phyloP scores from a whole-genome alignment of 2,888 invertebrate species.

The Dioctria linearis region DNA sequence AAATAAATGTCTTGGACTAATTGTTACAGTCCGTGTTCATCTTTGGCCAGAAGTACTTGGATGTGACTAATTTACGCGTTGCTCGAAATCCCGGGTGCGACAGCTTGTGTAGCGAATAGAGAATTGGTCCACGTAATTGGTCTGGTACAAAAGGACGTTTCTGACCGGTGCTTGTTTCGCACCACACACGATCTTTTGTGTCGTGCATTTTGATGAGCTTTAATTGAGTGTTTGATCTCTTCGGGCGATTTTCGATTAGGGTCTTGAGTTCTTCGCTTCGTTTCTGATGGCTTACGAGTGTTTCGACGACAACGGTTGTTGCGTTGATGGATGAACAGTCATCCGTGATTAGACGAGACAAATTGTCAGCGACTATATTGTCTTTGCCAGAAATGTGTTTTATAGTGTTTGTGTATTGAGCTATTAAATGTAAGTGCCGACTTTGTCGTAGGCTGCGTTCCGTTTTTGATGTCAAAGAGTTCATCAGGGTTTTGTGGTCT shows the following conservation, averaged over 20 bases:
- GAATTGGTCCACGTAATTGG: background rate
- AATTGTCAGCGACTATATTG: constrained; percentile 38
- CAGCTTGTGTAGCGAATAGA: background rate
- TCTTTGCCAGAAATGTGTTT: constrained; percentile 42
- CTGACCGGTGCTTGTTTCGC: background rate
- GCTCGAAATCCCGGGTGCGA: background rate
- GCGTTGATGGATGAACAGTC: background rate
- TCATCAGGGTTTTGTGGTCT: constrained; percentile 60
- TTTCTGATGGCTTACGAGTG: background rate
- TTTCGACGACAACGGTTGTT: background rate
- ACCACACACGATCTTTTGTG: background rate
- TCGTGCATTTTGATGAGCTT: background rate
- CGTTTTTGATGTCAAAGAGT: constrained; percentile 62
- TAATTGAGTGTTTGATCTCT: background rate
- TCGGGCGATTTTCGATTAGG: background rate
- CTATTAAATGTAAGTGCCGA: constrained; percentile 65
- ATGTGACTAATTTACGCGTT: background rate
- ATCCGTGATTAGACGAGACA: constrained; percentile 15
- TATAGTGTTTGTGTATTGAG: constrained; percentile 33
- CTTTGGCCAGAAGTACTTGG: background rate
- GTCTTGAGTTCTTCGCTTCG: background rate
- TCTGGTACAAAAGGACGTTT: background rate
- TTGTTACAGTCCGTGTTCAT: background rate
- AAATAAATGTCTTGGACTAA: background rate
- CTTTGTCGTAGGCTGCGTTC: constrained; percentile 63